Base-by-base conservation (phyloP, 1,140 invertebrate species). In the Hycleus cichorii region DNA sequence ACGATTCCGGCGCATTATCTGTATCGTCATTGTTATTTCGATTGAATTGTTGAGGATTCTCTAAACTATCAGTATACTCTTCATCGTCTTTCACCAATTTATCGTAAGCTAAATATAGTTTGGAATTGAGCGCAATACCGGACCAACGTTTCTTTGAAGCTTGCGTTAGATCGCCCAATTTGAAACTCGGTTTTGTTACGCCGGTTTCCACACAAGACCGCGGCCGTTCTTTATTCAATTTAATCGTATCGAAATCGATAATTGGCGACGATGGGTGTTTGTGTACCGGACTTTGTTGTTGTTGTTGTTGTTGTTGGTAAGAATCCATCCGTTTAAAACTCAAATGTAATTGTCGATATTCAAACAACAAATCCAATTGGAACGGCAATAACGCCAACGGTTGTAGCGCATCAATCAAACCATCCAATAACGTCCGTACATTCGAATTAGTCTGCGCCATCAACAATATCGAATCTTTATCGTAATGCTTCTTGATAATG, bases 401-500 rank as follows among this genome's bases (percentile, higher is more conserved):
- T 71, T 88, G 86, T 4, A 93, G 75, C 32, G 86, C 81, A 44
- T 83, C 78, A 32, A 91, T 76, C 59, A 94, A 77, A 12, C 83
- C 80, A 69, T 91, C 87, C 56, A 88, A 80, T 9, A 89, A 74
- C 52, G 80, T 77, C 48, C 86, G 77, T 49, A 81, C 80, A 42
- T 80, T 79, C 1, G 80, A 69, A 61, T 82, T 81, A 12, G 85
- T 81, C 59, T 84, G 85, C 10, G 81, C 83, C 32, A 86, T 80
- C 49, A 88, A 80, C 49, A 90, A 75, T 39, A 93, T 77, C 38
- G 86, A 86, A 60, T 83, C 83, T 6, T 80, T 77, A 12, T 79
- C 82, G 69, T 93, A 94, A 71, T 92, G 89, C 66, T 89, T 90
- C 12, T 83, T 81, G n/a, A 92, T 74, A 7, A 93, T 80, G 8